Evolutionary conservation across 2,113 vertebrate species (phyloP).

Genomic region (Malaclemys terrapin): DNA sequence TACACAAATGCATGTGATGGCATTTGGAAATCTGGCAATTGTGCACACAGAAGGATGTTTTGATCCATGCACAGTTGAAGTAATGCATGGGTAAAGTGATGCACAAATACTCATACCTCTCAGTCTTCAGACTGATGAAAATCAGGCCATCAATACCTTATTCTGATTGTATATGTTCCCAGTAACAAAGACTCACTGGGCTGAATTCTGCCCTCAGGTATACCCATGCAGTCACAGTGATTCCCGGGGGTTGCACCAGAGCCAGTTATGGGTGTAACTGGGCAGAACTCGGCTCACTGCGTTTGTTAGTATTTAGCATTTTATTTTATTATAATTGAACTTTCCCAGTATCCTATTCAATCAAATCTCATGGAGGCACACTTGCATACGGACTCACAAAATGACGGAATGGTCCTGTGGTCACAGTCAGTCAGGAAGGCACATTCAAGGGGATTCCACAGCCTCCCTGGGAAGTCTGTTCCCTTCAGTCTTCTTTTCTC

Average conservation of each 20-base stretch:
- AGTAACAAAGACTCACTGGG: not conserved
- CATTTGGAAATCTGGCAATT: not conserved
- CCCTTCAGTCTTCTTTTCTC: too few relatives aligned
- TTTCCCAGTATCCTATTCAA: not conserved
- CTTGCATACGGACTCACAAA: not conserved
- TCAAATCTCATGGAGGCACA: not conserved
- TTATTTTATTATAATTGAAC: not conserved
- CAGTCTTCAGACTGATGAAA: not conserved
- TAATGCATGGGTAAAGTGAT: fast-evolving
- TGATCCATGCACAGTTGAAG: fast-evolving
- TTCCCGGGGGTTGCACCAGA: not conserved
- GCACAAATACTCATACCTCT: not conserved
- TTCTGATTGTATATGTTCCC: not conserved
- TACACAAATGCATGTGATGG: fast-evolving
- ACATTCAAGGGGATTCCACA: too few relatives aligned
- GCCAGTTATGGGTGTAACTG: not conserved
- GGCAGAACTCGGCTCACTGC: not conserved
- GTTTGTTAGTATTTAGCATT: not conserved
- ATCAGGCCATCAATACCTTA: not conserved
- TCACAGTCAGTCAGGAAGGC: too few relatives aligned
- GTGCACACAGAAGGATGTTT: fast-evolving
- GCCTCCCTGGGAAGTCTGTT: too few relatives aligned
- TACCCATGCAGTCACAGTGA: not conserved
- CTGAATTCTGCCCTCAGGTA: not conserved
- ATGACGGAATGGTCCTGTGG: not conserved